A percentile compares a stretch with the other conserved stretches of the same genome.
Conservation (phyloP, 2,113 vertebrate species). For the Paramisgurnus dabryanus region DNA sequence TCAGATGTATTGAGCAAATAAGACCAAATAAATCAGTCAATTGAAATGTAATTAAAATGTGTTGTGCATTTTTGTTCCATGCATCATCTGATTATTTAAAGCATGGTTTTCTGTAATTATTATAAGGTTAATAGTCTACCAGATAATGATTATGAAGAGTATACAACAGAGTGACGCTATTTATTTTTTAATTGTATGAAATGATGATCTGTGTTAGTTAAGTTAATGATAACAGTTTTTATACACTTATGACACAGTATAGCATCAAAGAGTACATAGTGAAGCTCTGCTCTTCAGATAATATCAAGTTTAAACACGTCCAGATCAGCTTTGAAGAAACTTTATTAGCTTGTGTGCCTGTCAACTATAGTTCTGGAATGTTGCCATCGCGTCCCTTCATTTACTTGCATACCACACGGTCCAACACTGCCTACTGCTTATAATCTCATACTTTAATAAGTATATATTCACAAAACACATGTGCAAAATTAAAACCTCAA, state of each 20-base stretch:
- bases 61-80: neutral
- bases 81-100: too few species aligned
- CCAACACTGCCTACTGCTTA: neutral
- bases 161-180: too few species aligned
- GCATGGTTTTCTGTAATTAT: too few species aligned
- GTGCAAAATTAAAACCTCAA: too few species aligned
- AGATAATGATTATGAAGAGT: too few species aligned
- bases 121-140: too few species aligned
- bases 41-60: neutral
- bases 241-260: too few species aligned
- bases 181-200: too few species aligned
- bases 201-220: too few species aligned
- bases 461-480: neutral
- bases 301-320: slow-evolving; percentile 28
- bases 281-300: neutral
- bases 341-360: slow-evolving; percentile 5
- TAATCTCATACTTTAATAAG: neutral
- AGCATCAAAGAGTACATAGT: neutral
- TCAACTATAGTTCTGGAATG: slow-evolving; percentile 22
- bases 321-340: neutral
- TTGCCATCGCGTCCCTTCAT: slow-evolving; percentile 12
- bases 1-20: neutral
- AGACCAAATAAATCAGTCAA: neutral
- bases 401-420: neutral
- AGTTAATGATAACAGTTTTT: too few species aligned